Percentiles rank a stretch among this genome's conserved stretches.
Conservation (phyloP, 2,888 invertebrate genomes). For the Hipparchia semele region DNA sequence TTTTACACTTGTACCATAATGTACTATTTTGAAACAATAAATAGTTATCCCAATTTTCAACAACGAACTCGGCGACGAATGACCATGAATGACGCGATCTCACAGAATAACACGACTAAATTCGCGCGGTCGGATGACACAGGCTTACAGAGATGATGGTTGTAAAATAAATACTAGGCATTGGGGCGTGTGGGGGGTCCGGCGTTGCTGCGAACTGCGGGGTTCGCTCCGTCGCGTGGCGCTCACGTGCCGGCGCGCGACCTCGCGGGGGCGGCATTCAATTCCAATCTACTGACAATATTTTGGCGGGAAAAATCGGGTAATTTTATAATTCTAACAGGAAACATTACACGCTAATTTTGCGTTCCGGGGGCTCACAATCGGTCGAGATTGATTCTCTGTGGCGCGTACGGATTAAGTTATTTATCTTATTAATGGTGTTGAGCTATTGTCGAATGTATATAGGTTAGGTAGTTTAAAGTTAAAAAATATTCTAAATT, state of each 20-base stretch:
- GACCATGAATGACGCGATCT: background rate
- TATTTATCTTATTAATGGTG: slow-evolving; percentile 42
- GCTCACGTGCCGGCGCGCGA: slow-evolving; percentile 47
- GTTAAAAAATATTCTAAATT: too few species aligned
- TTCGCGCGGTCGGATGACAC: slow-evolving; percentile 69
- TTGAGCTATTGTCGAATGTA: slow-evolving; percentile 8
- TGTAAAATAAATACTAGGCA: slow-evolving; percentile 72
- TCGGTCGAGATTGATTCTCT: slow-evolving; percentile 71
- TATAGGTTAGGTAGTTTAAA: background rate
- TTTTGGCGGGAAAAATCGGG: slow-evolving; percentile 62
- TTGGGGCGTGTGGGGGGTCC: slow-evolving; percentile 39
- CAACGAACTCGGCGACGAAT: background rate
- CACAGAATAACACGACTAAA: slow-evolving; percentile 39
- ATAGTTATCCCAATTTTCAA: background rate
- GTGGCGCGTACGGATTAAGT: slow-evolving; percentile 60
- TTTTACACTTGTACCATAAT: too few species aligned
- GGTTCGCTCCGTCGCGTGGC: slow-evolving; percentile 55
- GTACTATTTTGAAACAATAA: too few species aligned
- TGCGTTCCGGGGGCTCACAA: slow-evolving; percentile 55
- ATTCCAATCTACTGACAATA: slow-evolving; percentile 52
- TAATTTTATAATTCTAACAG: slow-evolving; percentile 75
- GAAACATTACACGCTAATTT: slow-evolving; percentile 83
- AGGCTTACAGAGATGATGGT: slow-evolving; percentile 73
- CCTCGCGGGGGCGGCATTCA: slow-evolving; percentile 39
- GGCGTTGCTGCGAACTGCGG: slow-evolving; percentile 33